Evolutionary conservation across 2,888 invertebrate species (phyloP), one percentile per base, ranked within the genome.

Genomic region (Liposcelis brunnea): DNA sequence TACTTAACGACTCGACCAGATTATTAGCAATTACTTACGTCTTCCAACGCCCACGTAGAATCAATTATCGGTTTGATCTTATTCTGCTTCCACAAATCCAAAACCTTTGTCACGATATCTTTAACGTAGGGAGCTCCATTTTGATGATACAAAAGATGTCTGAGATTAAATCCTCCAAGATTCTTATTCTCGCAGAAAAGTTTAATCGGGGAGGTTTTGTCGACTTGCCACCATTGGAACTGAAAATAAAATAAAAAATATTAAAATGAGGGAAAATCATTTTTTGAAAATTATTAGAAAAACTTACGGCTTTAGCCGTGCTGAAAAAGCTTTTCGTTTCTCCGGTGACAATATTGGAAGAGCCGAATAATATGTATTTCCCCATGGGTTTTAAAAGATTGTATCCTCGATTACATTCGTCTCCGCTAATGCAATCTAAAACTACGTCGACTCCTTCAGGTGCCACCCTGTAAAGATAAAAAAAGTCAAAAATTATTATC

Each of bases 251-350:
- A 45, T 46, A 51, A 47, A 52, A 31, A 44, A 46, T 38, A 31
- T 34, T 34, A 46, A 33, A 6, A 31, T 26, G n/a, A n/a, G n/a
- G n/a, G n/a, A n/a, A n/a, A 26, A 26, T 26, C 26, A 26, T 6
- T 26, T 26, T n/a, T n/a, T n/a, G n/a, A n/a, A 4, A 26, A 26
- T 26, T 26, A 26, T 6, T 6, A 11, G 5, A 2, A 40, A 52
- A 56, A 75, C 78, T 76, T 74, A 85, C 86, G 52, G 84, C 80
- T 71, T 84, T 80, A 53, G 87, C 87, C 55, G 84, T 81, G 59
- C 84, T 86, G 69, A 89, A 85, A 71, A 87, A 79, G 65, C 87
- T 87, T 67, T 85, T 86, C 11, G 85, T 86, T 67, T 89, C 87
- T 51, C 87, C 87, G 55, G 86, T 84, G 56, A 89, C 85, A 58